Base-by-base conservation (phyloP, 2,888 invertebrate species). In the Spodoptera littoralis region DNA sequence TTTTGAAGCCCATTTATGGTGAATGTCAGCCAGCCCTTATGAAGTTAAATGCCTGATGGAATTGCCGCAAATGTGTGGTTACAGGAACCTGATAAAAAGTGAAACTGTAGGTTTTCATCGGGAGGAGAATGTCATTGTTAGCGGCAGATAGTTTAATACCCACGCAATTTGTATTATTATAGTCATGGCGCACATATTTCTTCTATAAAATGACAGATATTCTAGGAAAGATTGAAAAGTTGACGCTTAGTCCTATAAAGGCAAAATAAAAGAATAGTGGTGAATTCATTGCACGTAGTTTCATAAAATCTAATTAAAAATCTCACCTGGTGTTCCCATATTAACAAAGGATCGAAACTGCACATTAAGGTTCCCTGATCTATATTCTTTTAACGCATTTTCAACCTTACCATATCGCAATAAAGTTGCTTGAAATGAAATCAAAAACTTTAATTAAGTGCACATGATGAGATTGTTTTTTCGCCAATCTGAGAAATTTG, bases 1-100 rank as follows among this genome's bases (percentile, higher is more conserved):
- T 85, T 87, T 84, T 83, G 84, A 83, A 82, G 79, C 47, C 90
- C 91, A 75, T 92, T 86, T 90, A 90, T 69, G 89, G 90, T 59
- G 70, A 78, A 81, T 84, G 85, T 82, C 79, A 78, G 76, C 70
- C 77, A 76, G 82, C 80, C 82, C 80, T 77, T 82, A 79, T 77
- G 80, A 76, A 83, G 83, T 83, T 85, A 83, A 83, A 73, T 83
- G 77, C 73, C 63, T 68, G 71, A 70, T 77, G 81, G 84, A 85
- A 85, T 85, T 85, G 80, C 82, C 77, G 77, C 75, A 76, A 83
- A 81, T 73, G 80, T 79, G 79, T 76, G 79, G 74, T 80, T 80
- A 79, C 77, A 80, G 81, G 80, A 81, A 82, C 74, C 64, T 55
- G 41, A 63, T 70, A 88, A 87, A 85, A 86, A 86, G 64, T 67